Conservation (phyloP, 2,113 vertebrate species). For the Prolemur simus region DNA sequence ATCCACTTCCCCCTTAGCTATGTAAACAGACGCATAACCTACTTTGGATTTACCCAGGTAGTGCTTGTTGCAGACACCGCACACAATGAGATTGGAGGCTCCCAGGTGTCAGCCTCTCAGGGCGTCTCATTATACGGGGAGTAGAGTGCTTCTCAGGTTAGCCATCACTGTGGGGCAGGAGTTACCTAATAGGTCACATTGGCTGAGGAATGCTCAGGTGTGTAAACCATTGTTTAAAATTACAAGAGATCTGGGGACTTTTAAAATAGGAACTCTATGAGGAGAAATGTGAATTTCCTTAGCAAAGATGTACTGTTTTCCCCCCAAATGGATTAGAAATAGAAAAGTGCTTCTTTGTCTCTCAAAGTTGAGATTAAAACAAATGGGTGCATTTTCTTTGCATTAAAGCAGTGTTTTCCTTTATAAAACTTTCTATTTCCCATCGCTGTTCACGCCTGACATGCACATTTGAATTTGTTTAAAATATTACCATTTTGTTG, state of each 20-base stretch:
- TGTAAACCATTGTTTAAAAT: constrained; percentile 25
- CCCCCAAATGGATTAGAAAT: background rate
- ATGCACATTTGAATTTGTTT: background rate
- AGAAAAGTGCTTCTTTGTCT: background rate
- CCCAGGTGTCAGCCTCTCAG: constrained; percentile 51
- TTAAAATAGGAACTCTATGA: background rate
- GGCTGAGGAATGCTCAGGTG: background rate
- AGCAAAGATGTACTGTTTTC: background rate
- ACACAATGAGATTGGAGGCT: background rate
- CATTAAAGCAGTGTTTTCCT: background rate
- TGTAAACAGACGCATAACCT: constrained; percentile 59
- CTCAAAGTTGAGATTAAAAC: background rate
- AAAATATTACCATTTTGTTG: background rate
- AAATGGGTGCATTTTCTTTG: background rate
- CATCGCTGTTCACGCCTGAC: fast-evolving
- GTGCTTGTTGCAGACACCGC: background rate
- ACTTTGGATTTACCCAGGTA: background rate
- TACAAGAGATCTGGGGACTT: background rate
- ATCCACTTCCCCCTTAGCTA: constrained; percentile 39
- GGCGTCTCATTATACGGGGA: background rate
- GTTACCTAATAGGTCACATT: background rate
- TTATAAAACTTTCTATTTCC: background rate
- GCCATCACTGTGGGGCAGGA: background rate
- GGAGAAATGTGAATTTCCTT: background rate
- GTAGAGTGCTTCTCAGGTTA: background rate